Evolutionary conservation across 2,888 invertebrate genomes (phyloP), one percentile per base, ranked within the genome.

Genomic region (Dynastes grantii): DNA sequence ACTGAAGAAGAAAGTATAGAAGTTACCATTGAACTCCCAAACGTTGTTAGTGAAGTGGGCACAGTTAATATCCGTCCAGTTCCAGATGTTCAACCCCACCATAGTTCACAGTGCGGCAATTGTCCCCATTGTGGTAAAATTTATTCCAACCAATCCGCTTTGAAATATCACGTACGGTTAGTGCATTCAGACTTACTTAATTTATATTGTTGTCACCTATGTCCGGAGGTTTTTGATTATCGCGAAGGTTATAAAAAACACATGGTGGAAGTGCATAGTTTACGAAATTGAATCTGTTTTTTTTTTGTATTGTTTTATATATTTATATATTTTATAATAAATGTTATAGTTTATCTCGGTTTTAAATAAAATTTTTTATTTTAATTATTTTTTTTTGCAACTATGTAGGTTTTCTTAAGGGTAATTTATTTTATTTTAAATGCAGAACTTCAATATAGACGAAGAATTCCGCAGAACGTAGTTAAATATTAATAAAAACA

Each of bases 91-190:
- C 87, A 85, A 65, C 86, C 87, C 0, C 88, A 88, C 81, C 88
- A 89, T 80, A 88, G 88, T 81, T 88, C 89, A 2, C 89, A 89
- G 80, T 92, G 92, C 83, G 92, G 93, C 0, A 92, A 92, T 82
- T 93, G 93, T 84, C 93, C 93, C 0, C 93, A 93, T 85, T 93
- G 93, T 82, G 93, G 92, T 16, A 92, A 92, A 90, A 91, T 92
- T 80, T 93, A 93, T 87, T 92, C 93, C 73, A 93, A 93, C 87
- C 93, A 93, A 87, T 93, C 93, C 0, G 93, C 93, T 58, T 89
- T 93, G 82, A 93, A 93, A 86, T 93, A 93, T 86, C 93, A 93
- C 84, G 93, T 93, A 64, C 90, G 93, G 82, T 88, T 93, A 85
- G 92, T 93, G 89, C 93, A 93, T 88, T 93, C 93, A 49, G 93